Evolutionary conservation across 2,113 vertebrate species (phyloP), one percentile per base, ranked within the genome.

Genomic region (mouse (Mus musculus)): DNA sequence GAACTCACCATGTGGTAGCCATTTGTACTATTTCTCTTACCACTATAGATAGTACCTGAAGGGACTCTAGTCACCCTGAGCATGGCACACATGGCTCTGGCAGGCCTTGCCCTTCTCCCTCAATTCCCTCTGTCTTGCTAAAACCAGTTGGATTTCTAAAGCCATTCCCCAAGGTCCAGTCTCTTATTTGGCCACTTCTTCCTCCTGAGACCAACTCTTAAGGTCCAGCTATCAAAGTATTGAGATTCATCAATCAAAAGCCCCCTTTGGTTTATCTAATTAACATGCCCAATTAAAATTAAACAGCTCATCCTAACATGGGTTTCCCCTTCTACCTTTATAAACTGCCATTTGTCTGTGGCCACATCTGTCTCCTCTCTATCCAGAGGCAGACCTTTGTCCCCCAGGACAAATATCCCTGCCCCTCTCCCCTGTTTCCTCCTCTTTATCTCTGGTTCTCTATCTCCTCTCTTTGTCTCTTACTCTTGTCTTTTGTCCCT

Each of bases 1-100:
- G 78, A 63, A 22, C 11, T 82, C 69, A 72, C 71, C 30, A 11
- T 1, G 20, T 20, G 49, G 4, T 33, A 84, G 14, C 0, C 3
- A 1, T 93, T 91, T 91, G 46, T 12, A 42, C 81, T 33, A 26
- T 52, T 78, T 94, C 39, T 97, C 76, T 91, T 36, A 89, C 20
- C 9, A 22, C 11, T n/a, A 12, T 10, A 63, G 56, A 46, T 13
- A n/a, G 36, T n/a, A 22, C n/a, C 71, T 39, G 71, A 73, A 19
- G 17, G 17, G 71, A 39, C 71, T 39, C 36, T n/a, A n/a, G 71
- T n/a, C 71, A 73, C 36, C 71, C 36, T 4, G 71, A 73, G n/a
- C 71, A 10, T 39, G 19, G 36, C 36, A 39, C n/a, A 39, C 71
- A 22, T 39, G 71, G 36, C n/a, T 73, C n/a, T 39, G n/a, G 19